Base-by-base conservation (phyloP, 2,797 vertebrate genomes). In the Capromys pilorides region DNA sequence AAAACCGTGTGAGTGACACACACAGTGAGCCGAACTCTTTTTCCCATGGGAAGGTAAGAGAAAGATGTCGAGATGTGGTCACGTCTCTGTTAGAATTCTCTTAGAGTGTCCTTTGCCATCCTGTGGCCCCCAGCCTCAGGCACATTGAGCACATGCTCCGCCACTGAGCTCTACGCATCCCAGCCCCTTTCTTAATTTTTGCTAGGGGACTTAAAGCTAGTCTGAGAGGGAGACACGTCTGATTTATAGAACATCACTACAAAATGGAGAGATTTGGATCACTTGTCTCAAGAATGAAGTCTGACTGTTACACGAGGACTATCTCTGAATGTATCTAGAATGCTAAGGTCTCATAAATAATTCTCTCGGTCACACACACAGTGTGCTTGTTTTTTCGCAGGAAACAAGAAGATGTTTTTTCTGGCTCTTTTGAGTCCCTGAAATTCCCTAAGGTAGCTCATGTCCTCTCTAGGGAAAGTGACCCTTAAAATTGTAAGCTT, bases 21-120 rank as follows among this genome's bases (percentile, higher is more conserved):
- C 82, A 88, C 78, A 89, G 49, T 49, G 45, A 8, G n/a, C 94
- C 92, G 3, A 18, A 9, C 3, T 64, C 51, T 39, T 62, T 88
- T 22, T 36, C 22, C 0, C 62, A 22, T 10, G 91, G 86, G 82
- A 97, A 98, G 98, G 98, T 98, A 96, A 97, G 90, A 57, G 96
- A 61, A 59, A 22, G 31, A 5, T 2, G 0, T 18, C 21, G 83
- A 11, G 13, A 9, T 0, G 0, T 0, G 0, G 5, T 18, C 3
- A 2, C 0, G 0, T 57, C 78, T 39, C 28, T 77, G 91, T 49
- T 73, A 66, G 21, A 59, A 62, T 59, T 26, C 33, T 57, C 26
- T 61, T 41, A 21, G 62, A 26, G 11, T 57, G 24, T 59, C 39
- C 26, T 84, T 49, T 11, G n/a, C 67, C 54, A 0, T 19, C 73